These are phyloP conservation scores for Ephydatia muelleri DNA, from an alignment of 37 sponge, comb jelly and placozoan species.

Conservation along the genomic window DNA sequence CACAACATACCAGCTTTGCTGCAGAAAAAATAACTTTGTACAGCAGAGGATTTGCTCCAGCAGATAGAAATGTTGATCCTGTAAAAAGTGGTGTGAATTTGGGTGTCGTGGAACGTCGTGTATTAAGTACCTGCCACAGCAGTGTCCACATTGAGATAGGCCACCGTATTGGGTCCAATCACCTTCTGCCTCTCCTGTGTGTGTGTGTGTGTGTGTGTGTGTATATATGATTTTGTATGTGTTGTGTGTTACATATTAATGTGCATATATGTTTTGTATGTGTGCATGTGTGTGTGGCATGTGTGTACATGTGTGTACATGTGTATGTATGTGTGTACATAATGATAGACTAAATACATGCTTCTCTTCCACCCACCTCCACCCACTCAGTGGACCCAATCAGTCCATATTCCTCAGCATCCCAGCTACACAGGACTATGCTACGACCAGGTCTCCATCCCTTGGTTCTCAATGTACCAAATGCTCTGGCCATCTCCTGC, in stretches of 20 bases:
- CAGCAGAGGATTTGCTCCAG: slow-evolving; percentile 26
- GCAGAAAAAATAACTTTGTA: slow-evolving; percentile 9
- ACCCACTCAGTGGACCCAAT: slow-evolving; percentile 93
- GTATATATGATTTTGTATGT: too few relatives aligned
- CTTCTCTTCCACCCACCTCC: slow-evolving; percentile 51
- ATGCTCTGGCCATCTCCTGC: slow-evolving; percentile 66
- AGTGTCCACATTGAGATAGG: slow-evolving; percentile 85
- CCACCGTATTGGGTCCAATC: slow-evolving; percentile 54
- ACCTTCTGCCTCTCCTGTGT: slow-evolving; percentile 43
- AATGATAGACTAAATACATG: too few relatives aligned
- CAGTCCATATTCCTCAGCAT: slow-evolving; percentile 93
- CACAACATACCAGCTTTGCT: slow-evolving; percentile 6
- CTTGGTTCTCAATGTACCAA: slow-evolving; percentile 42
- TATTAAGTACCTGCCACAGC: slow-evolving; percentile 50
- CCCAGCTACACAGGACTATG: slow-evolving; percentile 89
- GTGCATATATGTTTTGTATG: too few relatives aligned
- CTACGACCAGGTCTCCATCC: slow-evolving; percentile 93
- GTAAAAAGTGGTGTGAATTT: too few relatives aligned
- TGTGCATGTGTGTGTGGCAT: too few relatives aligned
- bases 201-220: too few relatives aligned
- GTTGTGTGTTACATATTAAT: too few relatives aligned
- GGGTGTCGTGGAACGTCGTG: too few relatives aligned
- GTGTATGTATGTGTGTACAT: too few relatives aligned
- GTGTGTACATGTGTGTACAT: too few relatives aligned
- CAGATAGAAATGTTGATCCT: not conserved